Conservation (phyloP, 37 sponge, comb jelly and placozoan species). For the Oopsacas minuta region DNA sequence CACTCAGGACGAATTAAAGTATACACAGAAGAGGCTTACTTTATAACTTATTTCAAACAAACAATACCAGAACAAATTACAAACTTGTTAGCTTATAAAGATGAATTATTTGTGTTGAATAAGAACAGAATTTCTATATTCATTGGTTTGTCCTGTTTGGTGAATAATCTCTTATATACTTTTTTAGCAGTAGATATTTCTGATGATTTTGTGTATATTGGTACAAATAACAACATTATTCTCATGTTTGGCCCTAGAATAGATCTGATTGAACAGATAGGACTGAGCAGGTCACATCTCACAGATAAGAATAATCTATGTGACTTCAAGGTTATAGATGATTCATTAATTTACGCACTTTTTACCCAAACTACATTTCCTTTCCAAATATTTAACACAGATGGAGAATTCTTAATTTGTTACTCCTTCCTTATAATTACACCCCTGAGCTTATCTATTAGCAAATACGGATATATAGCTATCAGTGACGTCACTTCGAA, state of each 20-base stretch:
- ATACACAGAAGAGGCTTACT: neutral
- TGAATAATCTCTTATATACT: neutral
- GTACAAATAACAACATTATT: neutral
- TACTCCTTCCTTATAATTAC: neutral
- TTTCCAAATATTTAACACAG: neutral
- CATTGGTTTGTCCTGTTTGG: neutral
- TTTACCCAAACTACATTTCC: neutral
- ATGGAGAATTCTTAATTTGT: neutral
- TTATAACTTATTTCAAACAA: neutral
- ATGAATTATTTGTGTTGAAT: neutral
- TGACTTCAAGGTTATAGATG: neutral
- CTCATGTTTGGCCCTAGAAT: neutral
- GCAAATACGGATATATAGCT: neutral
- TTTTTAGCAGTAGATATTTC: neutral
- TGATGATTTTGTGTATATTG: neutral
- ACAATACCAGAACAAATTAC: neutral
- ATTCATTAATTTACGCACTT: neutral
- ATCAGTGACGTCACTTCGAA: neutral
- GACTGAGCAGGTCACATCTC: neutral
- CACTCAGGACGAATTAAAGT: neutral
- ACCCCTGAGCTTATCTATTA: neutral
- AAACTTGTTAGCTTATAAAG: neutral
- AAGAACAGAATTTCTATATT: neutral
- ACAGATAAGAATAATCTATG: neutral
- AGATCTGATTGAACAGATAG: neutral